These are phyloP conservation scores for Chunga burmeisteri DNA, from an alignment of 2,113 vertebrate genomes.

Conservation along the genomic window DNA sequence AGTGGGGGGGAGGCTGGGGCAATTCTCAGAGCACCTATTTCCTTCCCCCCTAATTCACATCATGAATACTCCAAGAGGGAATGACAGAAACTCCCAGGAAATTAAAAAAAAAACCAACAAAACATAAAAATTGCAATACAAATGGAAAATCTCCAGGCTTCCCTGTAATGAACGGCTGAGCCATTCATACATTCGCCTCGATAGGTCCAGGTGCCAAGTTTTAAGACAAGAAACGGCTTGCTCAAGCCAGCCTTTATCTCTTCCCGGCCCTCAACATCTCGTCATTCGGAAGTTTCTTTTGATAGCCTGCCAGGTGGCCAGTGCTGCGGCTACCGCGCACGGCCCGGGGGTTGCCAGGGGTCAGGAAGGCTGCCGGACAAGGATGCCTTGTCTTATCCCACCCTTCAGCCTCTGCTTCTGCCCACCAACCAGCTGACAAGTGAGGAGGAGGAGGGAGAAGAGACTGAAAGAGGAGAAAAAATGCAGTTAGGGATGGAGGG, in stretches of 20 bases:
- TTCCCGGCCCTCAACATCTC: not conserved
- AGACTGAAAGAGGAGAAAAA: not conserved
- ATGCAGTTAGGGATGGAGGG: conserved; percentile 34
- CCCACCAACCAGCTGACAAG: not conserved
- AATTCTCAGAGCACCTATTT: not conserved
- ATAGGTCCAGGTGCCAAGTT: conserved; percentile 34
- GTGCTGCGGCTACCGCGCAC: not conserved
- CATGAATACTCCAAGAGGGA: not conserved
- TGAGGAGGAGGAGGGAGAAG: not conserved
- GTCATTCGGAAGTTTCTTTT: conserved; percentile 5
- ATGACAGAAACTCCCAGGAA: not conserved
- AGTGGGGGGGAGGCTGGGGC: fast-evolving
- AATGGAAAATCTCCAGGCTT: not conserved
- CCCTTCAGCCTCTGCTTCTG: not conserved
- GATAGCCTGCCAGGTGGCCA: not conserved
- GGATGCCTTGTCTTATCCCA: conserved; percentile 28
- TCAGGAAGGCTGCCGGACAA: not conserved
- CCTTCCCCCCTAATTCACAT: not conserved
- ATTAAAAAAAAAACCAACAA: not conserved
- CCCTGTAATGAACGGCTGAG: not conserved
- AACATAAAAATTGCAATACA: not conserved
- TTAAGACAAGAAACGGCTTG: conserved; percentile 28
- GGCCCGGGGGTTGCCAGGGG: not conserved
- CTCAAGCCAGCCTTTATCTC: conserved; percentile 22
- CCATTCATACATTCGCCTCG: not conserved